Evolutionary conservation across 92 coral and sea anemone species (phyloP).

Genomic region (Paragorgia papillata): DNA sequence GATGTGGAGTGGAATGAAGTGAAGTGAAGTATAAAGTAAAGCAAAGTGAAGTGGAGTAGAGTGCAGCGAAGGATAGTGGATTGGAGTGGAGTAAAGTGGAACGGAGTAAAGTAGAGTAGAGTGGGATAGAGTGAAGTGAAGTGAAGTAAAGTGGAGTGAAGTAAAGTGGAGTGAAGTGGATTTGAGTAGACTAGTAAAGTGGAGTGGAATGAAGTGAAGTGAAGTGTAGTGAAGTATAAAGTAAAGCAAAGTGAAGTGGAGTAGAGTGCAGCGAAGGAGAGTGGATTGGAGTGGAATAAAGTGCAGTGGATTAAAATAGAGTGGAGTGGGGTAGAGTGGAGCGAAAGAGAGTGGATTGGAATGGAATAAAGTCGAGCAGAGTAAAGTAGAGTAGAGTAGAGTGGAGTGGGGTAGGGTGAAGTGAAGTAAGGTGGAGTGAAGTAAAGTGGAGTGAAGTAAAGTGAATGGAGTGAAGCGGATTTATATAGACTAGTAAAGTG

Average conservation of each 20-base stretch:
- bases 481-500: too few relatives aligned
- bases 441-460: constrained; percentile 13
- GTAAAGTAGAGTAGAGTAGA: constrained; percentile 4
- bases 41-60: background rate
- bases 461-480: constrained; percentile 18
- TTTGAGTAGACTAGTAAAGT: background rate
- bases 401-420: constrained; percentile 31
- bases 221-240: constrained; percentile 11
- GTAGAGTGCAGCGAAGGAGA: constrained; percentile 14
- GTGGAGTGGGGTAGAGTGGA: background rate
- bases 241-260: constrained; percentile 30
- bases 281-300: background rate
- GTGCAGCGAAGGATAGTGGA: too few relatives aligned
- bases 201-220: background rate
- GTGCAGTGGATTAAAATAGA: constrained; percentile 1
- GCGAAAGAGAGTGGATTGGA: background rate
- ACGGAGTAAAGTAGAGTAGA: constrained; percentile 10
- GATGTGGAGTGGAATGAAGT: too few relatives aligned
- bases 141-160: background rate
- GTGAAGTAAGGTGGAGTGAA: background rate
- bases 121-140: constrained; percentile 25
- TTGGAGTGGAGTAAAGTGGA: background rate
- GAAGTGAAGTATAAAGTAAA: too few relatives aligned
- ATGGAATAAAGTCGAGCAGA: background rate
- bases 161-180: background rate